Evolutionary conservation across 2,113 vertebrate genomes (phyloP), one percentile per base, ranked within the genome.

Genomic region (Maccullochella peelii): DNA sequence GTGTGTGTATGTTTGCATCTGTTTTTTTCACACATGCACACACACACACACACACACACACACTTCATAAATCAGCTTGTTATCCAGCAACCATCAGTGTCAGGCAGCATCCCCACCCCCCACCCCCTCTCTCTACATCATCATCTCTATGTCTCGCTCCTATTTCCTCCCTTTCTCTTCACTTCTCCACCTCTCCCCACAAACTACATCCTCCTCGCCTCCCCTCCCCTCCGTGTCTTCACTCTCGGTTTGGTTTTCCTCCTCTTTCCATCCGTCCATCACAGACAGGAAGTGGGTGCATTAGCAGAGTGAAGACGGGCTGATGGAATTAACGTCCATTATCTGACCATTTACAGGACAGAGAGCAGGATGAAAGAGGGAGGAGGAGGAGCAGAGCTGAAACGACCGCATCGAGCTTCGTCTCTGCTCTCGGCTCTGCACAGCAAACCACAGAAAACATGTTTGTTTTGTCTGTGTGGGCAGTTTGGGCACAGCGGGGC

Each of bases 251-350:
- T 49, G 33, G 14, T 74, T 81, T 77, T 69, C 2, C 55, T 36
- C 52, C 68, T 83, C 62, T 86, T 62, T 87, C 74, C 63, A 65
- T 90, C 73, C 2, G 65, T 89, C 86, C 85, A 76, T 91, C 87
- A 27, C 83, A 82, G 58, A 85, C 90, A 93, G 91, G 91, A 93
- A 90, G 90, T 89, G 90, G 88, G 81, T 89, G 76, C 91, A 91
- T 93, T 91, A 93, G 88, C 79, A 25, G 72, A 78, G 86, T 23
- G 79, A 91, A 47, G 75, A 87, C 5, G 25, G 55, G 38, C 75
- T 88, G 86, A 90, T 93, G 80, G 85, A 68, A 86, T 90, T 92
- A 91, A 62, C 49, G 20, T 88, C 88, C 91, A 92, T 92, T 92
- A 92, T 88, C 84, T 59, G 82, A 87, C 77, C 88, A 87, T 91